A percentile compares a stretch with the other conserved stretches of the same genome.
phyloP scores from a whole-genome alignment of 2,113 vertebrate genomes.

The Hyperoodon ampullatus region DNA sequence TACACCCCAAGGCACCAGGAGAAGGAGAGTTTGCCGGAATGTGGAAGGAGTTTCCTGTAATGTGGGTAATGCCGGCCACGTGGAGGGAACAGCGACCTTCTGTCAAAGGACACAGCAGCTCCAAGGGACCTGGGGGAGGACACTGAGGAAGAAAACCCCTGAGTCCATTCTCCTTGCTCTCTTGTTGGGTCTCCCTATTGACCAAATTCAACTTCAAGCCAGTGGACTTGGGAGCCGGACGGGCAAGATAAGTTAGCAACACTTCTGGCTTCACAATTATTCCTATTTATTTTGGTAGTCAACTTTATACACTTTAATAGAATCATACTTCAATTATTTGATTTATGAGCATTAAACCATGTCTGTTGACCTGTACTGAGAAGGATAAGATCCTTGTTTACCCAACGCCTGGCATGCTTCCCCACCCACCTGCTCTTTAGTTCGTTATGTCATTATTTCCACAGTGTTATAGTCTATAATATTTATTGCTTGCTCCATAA shows the following conservation, averaged over 20 bases:
- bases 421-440: no score
- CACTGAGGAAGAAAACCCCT: fast-evolving
- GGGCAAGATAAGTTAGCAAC: not conserved
- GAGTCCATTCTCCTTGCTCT: not conserved
- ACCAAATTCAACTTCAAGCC: not conserved
- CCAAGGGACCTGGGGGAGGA: not conserved
- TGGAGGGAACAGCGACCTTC: not conserved
- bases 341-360: no score
- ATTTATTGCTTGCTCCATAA: no score
- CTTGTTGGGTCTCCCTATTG: fast-evolving
- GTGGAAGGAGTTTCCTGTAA: no score
- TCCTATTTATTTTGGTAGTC: not conserved
- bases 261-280: not conserved
- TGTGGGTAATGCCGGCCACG: fast-evolving
- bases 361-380: not conserved
- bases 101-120: not conserved
- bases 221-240: not conserved
- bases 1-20: not conserved
- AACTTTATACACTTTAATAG: no score
- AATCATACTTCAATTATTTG: fast-evolving
- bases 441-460: not conserved
- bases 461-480: not conserved
- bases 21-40: not conserved
- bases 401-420: no score
- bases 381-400: no score